Percentiles rank a stretch among this genome's conserved stretches.
These are phyloP conservation scores for Noctua comes DNA, from an alignment of 2,888 invertebrate genomes.

Conservation along the genomic window DNA sequence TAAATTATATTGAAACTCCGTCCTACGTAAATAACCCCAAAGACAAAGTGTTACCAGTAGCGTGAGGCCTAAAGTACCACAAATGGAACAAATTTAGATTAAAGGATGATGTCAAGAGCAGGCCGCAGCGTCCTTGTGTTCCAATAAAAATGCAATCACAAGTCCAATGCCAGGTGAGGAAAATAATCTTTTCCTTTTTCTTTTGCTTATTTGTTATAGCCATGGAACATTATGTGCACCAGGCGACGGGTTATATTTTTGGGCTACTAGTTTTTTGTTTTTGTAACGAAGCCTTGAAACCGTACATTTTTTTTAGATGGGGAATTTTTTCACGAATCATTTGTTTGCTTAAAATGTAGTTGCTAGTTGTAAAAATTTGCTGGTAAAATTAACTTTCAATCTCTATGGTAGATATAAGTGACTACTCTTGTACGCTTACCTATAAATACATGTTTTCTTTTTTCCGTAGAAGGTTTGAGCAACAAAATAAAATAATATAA, in stretches of 20 bases:
- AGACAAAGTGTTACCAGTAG: too few relatives aligned
- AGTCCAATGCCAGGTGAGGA: neutral
- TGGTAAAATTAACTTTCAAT: neutral
- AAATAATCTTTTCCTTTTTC: neutral
- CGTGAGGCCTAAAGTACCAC: neutral
- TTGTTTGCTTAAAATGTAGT: neutral
- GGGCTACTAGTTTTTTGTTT: neutral
- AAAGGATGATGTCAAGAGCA: neutral
- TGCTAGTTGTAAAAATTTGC: neutral
- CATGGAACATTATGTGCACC: neutral
- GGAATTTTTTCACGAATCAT: neutral
- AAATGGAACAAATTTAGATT: neutral
- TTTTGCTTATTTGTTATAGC: neutral
- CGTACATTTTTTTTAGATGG: neutral
- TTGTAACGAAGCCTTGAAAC: neutral
- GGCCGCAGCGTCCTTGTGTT: neutral
- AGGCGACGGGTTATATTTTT: neutral
- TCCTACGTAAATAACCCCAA: too few relatives aligned
- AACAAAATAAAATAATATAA: conserved; percentile 16
- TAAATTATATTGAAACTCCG: too few relatives aligned
- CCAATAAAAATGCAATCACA: neutral
- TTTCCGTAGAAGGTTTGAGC: neutral
- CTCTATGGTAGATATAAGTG: too few relatives aligned
- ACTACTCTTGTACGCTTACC: neutral
- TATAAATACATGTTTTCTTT: conserved; percentile 7